Evolutionary conservation across 2,797 vertebrate genomes (phyloP), one percentile per base, ranked within the genome.

Genomic region (Chlorospingus semifuscus): DNA sequence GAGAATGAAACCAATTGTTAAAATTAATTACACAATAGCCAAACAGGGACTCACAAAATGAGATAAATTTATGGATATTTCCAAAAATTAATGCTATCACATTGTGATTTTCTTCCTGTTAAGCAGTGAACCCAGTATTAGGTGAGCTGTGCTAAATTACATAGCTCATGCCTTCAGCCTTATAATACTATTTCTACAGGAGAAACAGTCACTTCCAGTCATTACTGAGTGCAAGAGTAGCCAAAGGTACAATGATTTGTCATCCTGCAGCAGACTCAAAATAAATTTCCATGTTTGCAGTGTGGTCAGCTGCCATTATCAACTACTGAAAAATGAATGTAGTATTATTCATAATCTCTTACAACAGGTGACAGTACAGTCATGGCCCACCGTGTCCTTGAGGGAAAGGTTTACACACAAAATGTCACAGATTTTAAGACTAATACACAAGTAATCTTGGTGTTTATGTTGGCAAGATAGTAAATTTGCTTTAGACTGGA

Each of bases 41-140:
- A 87, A 88, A 22, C 12, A 11, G 11, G 2, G 10, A 23, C 44
- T 77, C 24, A 59, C 9, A 83, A 57, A 69, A 83, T 47, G 19
- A 85, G 46, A 79, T 53, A 27, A 70, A 75, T 88, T 90, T 78
- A 39, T 60, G 64, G 50, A 60, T 34, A 72, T 85, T 93, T 82
- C 46, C 0, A 2, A 23, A 71, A 83, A 61, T 81, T 77, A 78
- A 46, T 52, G 63, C n/a, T 41, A 21, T 81, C 41, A 85, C 60
- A 63, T 18, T 87, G 14, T 27, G 11, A 24, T n/a, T 85, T 78
- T 4, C 6, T 68, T 93, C 36, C 21, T 81, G 1, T n/a, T 71
- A 29, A 20, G 9, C 11, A 23, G 34, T 64, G 72, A 83, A 68
- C n/a, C 18, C 47, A 11, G n/a, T 29, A 18, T 10, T 44, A 70